Conservation (phyloP, 1,140 invertebrate species). For the Drosophila hydei region DNA sequence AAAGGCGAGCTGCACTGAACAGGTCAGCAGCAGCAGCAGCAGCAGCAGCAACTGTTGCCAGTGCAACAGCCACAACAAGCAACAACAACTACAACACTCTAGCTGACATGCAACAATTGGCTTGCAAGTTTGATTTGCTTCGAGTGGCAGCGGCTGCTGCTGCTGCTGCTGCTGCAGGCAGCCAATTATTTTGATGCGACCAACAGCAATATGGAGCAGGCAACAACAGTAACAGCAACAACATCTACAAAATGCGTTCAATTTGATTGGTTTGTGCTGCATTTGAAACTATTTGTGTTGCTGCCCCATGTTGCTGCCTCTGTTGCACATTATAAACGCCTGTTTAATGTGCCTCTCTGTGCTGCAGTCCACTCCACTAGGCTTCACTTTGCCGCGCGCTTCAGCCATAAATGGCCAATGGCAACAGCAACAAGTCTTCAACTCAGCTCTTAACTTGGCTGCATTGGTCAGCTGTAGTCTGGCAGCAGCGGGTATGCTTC, state of each 20-base stretch:
- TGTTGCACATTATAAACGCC: slow-evolving; percentile 44
- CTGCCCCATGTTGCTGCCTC: slow-evolving; percentile 31
- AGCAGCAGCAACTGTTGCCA: slow-evolving; percentile 21
- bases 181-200: slow-evolving; percentile 72
- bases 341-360: slow-evolving; percentile 47
- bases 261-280: slow-evolving; percentile 72
- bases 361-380: background rate
- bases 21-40: slow-evolving; percentile 7
- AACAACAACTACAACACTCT: slow-evolving; percentile 24
- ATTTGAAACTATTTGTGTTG: slow-evolving; percentile 76
- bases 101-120: slow-evolving; percentile 56
- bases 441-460: background rate
- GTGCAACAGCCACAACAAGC: slow-evolving; percentile 13
- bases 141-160: slow-evolving; percentile 29
- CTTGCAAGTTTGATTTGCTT: slow-evolving; percentile 49
- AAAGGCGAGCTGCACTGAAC: slow-evolving; percentile 30
- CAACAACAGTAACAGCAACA: slow-evolving; percentile 42
- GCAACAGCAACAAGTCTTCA: slow-evolving; percentile 25
- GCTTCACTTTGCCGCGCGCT: background rate
- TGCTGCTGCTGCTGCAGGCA: slow-evolving; percentile 54
- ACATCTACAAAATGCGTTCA: slow-evolving; percentile 55
- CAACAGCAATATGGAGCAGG: slow-evolving; percentile 72
- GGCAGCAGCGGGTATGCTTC: slow-evolving; percentile 1
- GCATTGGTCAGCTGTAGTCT: background rate
- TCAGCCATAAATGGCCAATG: slow-evolving; percentile 37